phyloP scores from a whole-genome alignment of 2,888 invertebrate genomes.

The Heliconius ismenius region DNA sequence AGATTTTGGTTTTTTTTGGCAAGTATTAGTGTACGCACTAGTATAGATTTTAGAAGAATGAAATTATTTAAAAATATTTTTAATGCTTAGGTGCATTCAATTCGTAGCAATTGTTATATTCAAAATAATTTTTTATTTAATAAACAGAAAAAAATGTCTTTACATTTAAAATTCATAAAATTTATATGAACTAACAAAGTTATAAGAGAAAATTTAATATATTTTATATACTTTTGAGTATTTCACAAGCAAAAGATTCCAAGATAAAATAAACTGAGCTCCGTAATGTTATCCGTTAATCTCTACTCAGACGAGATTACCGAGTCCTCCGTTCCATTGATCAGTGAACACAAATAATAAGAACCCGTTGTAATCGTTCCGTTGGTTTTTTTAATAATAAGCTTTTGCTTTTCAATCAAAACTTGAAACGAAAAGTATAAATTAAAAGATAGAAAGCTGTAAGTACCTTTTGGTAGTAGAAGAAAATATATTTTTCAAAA shows the following conservation, averaged over 20 bases:
- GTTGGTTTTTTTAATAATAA: slow-evolving; percentile 11
- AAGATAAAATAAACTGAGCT: slow-evolving; percentile 29
- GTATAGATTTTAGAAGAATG: not conserved
- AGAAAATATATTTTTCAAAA: not conserved
- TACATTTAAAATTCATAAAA: not conserved
- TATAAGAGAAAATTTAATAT: not conserved
- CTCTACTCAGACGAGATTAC: slow-evolving; percentile 58
- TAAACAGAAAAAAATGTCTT: too few species aligned
- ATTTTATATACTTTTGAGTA: not conserved
- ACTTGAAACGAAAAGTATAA: not conserved
- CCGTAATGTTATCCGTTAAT: slow-evolving; percentile 43
- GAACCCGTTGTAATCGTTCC: slow-evolving; percentile 1
- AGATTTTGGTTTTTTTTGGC: slow-evolving; percentile 19
- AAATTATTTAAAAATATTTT: not conserved
- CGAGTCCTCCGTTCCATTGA: slow-evolving; percentile 22
- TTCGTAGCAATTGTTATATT: too few species aligned
- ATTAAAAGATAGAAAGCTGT: not conserved
- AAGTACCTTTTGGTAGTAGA: not conserved
- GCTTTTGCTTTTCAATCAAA: not conserved
- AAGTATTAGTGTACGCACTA: not conserved
- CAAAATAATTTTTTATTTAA: too few species aligned
- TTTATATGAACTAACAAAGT: not conserved
- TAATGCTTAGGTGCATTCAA: not conserved
- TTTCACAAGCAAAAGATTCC: not conserved
- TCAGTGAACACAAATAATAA: slow-evolving; percentile 19